A percentile compares a stretch with the other conserved stretches of the same genome.
phyloP scores from a whole-genome alignment of 1,140 invertebrate genomes.

The Linepithema humile region DNA sequence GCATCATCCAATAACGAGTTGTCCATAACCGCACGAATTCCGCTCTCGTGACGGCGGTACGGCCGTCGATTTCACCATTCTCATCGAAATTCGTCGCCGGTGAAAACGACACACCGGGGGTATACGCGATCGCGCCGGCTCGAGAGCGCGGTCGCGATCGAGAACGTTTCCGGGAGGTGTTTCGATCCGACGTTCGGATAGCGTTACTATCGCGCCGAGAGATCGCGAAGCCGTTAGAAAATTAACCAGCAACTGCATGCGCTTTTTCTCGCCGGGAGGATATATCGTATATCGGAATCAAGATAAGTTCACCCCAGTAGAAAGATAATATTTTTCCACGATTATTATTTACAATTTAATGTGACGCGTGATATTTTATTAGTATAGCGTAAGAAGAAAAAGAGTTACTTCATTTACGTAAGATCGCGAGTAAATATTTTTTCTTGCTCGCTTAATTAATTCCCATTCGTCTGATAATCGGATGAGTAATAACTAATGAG shows the following conservation, averaged over 20 bases:
- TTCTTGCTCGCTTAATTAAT: conserved; percentile 16
- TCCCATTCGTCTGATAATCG: not conserved
- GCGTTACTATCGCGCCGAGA: not conserved
- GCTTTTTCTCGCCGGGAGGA: not conserved
- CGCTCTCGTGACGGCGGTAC: conserved; percentile 13
- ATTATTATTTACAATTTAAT: conserved; percentile 26
- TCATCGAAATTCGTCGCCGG: conserved; percentile 50
- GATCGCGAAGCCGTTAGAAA: not conserved
- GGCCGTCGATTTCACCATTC: conserved; percentile 44
- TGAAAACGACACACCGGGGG: conserved; percentile 43
- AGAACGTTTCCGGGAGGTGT: conserved; percentile 23
- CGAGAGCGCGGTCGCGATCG: conserved; percentile 27
- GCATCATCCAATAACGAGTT: not conserved
- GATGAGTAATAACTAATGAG: not conserved
- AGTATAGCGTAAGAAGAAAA: not conserved
- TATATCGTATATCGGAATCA: not conserved
- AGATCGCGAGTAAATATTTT: not conserved
- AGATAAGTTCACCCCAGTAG: not conserved
- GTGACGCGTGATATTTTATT: not conserved
- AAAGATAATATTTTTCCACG: not conserved
- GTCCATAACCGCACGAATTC: conserved; percentile 22
- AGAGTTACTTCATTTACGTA: not conserved
- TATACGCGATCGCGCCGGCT: not conserved
- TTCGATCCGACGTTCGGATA: not conserved
- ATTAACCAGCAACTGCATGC: conserved; percentile 20